Evolutionary conservation across 2,888 invertebrate species (phyloP), one percentile per base, ranked within the genome.

Genomic region (Athrips mouffetella): DNA sequence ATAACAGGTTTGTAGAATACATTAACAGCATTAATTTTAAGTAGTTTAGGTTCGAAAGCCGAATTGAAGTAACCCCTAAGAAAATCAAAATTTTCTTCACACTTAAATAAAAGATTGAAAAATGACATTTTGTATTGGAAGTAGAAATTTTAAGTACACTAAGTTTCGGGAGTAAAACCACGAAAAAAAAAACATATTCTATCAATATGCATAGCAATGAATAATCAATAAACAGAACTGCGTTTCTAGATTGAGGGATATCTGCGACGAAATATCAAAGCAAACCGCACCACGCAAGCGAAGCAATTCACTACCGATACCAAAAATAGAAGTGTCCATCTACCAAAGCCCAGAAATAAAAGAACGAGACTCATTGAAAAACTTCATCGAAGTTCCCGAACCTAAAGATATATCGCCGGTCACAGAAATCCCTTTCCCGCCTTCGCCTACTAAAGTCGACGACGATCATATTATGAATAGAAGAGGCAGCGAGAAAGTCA

Each of bases 281-380:
- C 91, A 94, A 70, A 92, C 93, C 65, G 94, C 93, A 65, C 94
- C 96, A 6, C 90, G 98, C 49, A 93, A 95, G 70, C 90, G 98
- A 46, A 98, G 98, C 67, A 96, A 96, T 71, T 98, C 98, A 0
- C 81, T 98, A 47, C 98, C 98, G 0, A 96, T 96, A 71, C 96
- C 97, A 1, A 96, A 97, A 86, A 96, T 97, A 51, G 96, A 96
- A 79, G 93, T 96, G 0, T 96, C 96, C 0, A 86, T 95, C 21
- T 95, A 95, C 70, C 94, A 95, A 74, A 94, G 93, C 61, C 93
- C 93, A 0, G 94, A 93, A 50, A 86, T 89, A 16, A 92, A 91
- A 63, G 92, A 91, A 55, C 88, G 89, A 13, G 92, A 92, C 47
- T 91, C 91, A 0, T 60, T 90, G 3, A 94, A 94, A 71, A 94